A percentile compares a stretch with the other conserved stretches of the same genome.
Conservation (phyloP, 2,888 invertebrate genomes). For the Endotricha flammealis region DNA sequence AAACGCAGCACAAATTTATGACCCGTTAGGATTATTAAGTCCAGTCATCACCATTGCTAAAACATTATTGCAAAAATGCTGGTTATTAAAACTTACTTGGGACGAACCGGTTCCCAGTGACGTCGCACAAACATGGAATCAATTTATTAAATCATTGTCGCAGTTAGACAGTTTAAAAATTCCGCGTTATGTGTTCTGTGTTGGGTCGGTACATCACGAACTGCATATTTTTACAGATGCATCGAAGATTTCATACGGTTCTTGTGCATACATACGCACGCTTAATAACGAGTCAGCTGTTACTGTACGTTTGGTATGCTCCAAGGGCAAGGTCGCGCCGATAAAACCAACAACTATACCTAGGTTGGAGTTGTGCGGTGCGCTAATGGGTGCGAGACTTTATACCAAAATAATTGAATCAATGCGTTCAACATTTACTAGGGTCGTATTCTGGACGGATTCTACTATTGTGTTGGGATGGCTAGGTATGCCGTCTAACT, state of each 20-base stretch:
- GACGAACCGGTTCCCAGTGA: neutral
- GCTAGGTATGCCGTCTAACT: slow-evolving; percentile 18
- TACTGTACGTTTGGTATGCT: slow-evolving; percentile 18
- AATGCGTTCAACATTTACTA: slow-evolving; percentile 12
- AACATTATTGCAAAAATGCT: slow-evolving; percentile 20
- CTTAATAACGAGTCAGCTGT: slow-evolving; percentile 3
- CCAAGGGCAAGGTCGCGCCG: slow-evolving; percentile 27
- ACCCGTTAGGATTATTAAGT: slow-evolving; percentile 21
- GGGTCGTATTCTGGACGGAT: slow-evolving; percentile 23
- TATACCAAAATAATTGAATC: slow-evolving; percentile 16
- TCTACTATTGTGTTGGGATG: slow-evolving; percentile 25
- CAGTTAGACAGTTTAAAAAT: slow-evolving; percentile 6
- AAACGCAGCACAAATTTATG: slow-evolving; percentile 19
- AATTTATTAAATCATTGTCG: neutral
- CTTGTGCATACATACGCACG: slow-evolving; percentile 21
- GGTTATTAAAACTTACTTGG: slow-evolving; percentile 13
- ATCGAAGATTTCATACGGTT: slow-evolving; percentile 20
- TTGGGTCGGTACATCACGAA: slow-evolving; percentile 5
- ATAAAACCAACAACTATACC: slow-evolving; percentile 22
- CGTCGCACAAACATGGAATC: neutral
- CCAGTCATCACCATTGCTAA: slow-evolving; percentile 18
- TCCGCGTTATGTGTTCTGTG: slow-evolving; percentile 12
- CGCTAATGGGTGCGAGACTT: slow-evolving; percentile 20
- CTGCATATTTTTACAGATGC: slow-evolving; percentile 26
- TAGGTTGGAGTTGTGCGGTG: slow-evolving; percentile 26